phyloP scores from a whole-genome alignment of 2,888 invertebrate genomes.

The Neoaliturus tenellus region DNA sequence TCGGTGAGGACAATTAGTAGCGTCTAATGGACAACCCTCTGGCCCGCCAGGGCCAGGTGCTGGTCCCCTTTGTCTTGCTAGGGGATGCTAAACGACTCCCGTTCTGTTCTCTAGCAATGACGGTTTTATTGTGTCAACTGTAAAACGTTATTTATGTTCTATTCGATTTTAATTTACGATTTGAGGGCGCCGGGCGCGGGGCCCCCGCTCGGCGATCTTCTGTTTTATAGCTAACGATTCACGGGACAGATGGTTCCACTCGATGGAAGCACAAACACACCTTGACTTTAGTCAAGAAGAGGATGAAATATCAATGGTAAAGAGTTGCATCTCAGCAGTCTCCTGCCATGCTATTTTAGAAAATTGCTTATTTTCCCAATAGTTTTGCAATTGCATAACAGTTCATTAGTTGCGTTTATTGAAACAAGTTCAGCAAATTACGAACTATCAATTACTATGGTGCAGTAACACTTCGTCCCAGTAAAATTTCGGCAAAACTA shows the following conservation, averaged over 20 bases:
- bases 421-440: too few relatives aligned
- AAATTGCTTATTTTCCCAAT: too few relatives aligned
- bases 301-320: too few relatives aligned
- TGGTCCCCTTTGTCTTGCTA: not conserved
- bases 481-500: too few relatives aligned
- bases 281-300: too few relatives aligned
- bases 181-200: conserved; percentile 22
- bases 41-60: not conserved
- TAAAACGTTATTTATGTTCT: conserved; percentile 43
- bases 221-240: conserved; percentile 31
- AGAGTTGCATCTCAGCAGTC: too few relatives aligned
- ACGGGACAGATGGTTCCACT: conserved; percentile 14
- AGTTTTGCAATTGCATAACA: too few relatives aligned
- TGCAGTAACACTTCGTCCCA: too few relatives aligned
- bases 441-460: too few relatives aligned
- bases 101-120: conserved; percentile 16
- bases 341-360: too few relatives aligned
- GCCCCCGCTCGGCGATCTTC: not conserved
- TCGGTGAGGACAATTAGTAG: conserved; percentile 14
- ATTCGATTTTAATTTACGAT: conserved; percentile 40
- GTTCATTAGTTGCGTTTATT: too few relatives aligned
- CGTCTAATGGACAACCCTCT: not conserved
- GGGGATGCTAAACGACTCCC: conserved; percentile 18
- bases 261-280: too few relatives aligned
- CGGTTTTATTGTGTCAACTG: conserved; percentile 18